These are phyloP conservation scores for Pachycephus smyrnensis DNA, from an alignment of 2,888 invertebrate species.

Conservation along the genomic window DNA sequence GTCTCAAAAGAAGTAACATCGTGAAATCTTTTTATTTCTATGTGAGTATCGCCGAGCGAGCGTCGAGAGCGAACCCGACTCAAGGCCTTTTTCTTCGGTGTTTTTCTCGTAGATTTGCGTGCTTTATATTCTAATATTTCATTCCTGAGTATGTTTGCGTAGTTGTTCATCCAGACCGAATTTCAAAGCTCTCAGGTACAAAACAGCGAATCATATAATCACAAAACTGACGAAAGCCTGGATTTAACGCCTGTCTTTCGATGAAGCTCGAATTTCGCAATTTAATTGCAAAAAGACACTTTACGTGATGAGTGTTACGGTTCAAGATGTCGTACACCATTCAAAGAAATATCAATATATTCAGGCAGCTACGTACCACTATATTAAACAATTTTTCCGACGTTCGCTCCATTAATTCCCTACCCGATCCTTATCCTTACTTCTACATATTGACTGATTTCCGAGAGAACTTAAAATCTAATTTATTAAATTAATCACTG, in stretches of 20 bases:
- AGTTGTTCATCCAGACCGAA: conserved; percentile 41
- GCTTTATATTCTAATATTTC: background rate
- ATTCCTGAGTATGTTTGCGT: background rate
- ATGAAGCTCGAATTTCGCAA: background rate
- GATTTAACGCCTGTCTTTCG: background rate
- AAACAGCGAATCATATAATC: conserved; percentile 37
- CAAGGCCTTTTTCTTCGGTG: background rate
- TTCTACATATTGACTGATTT: conserved; percentile 6
- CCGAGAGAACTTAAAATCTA: background rate
- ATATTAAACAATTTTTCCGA: background rate
- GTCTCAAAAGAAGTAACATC: background rate
- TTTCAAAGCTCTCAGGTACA: conserved; percentile 57
- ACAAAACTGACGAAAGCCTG: background rate
- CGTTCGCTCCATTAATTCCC: background rate
- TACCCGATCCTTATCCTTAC: background rate
- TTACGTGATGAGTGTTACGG: background rate
- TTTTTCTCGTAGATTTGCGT: background rate
- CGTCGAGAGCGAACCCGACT: background rate
- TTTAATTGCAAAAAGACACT: background rate
- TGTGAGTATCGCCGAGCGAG: background rate
- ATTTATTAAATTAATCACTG: conserved; percentile 15
- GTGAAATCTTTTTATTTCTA: background rate
- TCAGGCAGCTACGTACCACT: background rate
- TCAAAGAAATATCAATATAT: background rate
- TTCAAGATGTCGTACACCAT: background rate